Evolutionary conservation across 2,113 vertebrate species (phyloP).

Genomic region (Eptesicus fuscus): DNA sequence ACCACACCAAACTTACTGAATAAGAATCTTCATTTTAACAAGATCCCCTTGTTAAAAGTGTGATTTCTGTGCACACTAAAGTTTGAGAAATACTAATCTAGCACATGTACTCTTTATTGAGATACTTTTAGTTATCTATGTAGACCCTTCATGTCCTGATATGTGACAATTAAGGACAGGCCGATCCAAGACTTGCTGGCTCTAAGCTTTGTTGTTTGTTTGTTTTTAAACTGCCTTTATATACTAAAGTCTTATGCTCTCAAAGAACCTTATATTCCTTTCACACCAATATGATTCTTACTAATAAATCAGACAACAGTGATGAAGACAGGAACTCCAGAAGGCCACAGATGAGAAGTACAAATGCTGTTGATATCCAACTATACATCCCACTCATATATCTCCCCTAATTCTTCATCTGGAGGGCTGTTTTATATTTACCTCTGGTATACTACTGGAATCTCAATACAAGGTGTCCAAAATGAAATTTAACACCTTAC

Average conservation of each 20-base stretch:
- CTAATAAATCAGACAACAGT: background rate
- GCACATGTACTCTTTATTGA: background rate
- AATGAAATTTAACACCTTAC: background rate
- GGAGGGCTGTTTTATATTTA: background rate
- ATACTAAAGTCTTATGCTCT: background rate
- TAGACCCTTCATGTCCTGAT: background rate
- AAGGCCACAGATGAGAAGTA: background rate
- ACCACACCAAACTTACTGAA: background rate
- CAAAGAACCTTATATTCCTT: background rate
- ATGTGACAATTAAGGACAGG: background rate
- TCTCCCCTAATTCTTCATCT: background rate
- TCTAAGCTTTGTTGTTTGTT: background rate
- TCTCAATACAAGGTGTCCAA: background rate
- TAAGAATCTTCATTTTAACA: background rate
- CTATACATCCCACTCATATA: background rate
- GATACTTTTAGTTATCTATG: background rate
- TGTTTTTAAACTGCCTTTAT: conserved; percentile 1
- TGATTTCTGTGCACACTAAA: background rate
- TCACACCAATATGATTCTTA: background rate
- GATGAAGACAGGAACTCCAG: background rate
- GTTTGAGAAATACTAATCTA: background rate
- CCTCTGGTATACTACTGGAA: background rate
- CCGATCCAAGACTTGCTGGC: background rate
- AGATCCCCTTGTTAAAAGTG: background rate
- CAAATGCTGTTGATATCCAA: background rate